Conservation (phyloP, 2,113 vertebrate genomes). For the Chaenocephalus aceratus region DNA sequence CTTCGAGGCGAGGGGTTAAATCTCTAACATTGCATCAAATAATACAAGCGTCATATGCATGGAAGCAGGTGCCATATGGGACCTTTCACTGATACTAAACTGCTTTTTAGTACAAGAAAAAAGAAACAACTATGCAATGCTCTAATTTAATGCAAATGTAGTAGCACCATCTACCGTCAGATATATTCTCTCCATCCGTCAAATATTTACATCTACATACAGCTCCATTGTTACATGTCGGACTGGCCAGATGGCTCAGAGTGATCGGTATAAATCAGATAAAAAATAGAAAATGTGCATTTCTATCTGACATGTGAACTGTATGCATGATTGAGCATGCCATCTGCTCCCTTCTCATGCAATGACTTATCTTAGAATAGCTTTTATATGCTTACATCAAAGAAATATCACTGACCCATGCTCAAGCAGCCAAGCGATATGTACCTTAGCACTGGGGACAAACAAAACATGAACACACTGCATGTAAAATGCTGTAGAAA, state of each 20-base stretch:
- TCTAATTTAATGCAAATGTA: not conserved
- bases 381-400: conserved; percentile 63
- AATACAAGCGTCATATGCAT: not conserved
- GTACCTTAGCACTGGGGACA: conserved; percentile 14
- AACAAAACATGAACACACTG: conserved; percentile 14
- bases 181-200: not conserved
- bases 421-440: conserved; percentile 38
- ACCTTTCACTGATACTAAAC: not conserved
- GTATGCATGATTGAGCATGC: conserved; percentile 60
- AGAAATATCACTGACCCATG: conserved; percentile 63
- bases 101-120: not conserved
- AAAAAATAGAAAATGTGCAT: conserved; percentile 39
- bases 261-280: conserved; percentile 19
- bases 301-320: conserved; percentile 59
- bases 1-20: too few species aligned
- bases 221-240: not conserved
- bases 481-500: not conserved
- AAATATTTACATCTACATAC: not conserved
- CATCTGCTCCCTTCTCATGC: conserved; percentile 77
- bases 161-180: conserved; percentile 26
- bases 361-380: conserved; percentile 59
- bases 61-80: not conserved
- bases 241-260: not conserved
- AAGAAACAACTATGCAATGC: not conserved
- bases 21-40: not conserved